Evolutionary conservation across 2,888 invertebrate genomes (phyloP).

Genomic region (Cantharis rustica): DNA sequence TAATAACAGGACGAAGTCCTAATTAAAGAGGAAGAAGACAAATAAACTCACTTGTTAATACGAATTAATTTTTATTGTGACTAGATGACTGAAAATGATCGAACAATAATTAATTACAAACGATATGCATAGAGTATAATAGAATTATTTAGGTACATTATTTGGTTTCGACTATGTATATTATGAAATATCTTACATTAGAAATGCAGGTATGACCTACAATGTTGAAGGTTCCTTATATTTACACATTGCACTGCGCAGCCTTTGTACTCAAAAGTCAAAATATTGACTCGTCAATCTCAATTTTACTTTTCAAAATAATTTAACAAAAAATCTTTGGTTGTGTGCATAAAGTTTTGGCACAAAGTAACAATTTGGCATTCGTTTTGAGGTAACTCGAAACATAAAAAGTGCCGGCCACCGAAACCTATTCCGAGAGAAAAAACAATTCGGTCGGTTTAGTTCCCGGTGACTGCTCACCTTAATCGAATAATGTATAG

Average conservation of each 20-base stretch:
- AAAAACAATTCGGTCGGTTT: background rate
- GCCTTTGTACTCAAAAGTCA: constrained; percentile 41
- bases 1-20: too few species aligned
- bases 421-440: background rate
- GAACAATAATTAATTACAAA: constrained; percentile 62
- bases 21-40: too few species aligned
- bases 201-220: constrained; percentile 35
- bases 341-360: constrained; percentile 33
- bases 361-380: constrained; percentile 32
- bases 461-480: background rate
- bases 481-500: background rate
- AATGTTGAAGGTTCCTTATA: constrained; percentile 28
- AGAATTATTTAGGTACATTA: constrained; percentile 41
- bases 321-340: constrained; percentile 42
- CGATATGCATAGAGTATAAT: constrained; percentile 59
- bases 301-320: constrained; percentile 16
- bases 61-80: constrained; percentile 65
- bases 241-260: constrained; percentile 53
- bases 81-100: constrained; percentile 68
- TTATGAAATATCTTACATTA: constrained; percentile 46
- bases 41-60: constrained; percentile 24
- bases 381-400: background rate
- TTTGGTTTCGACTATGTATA: constrained; percentile 45
- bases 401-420: background rate
- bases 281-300: constrained; percentile 19